phyloP scores from a whole-genome alignment of 2,888 invertebrate genomes.

The Drosophila macrospina region DNA sequence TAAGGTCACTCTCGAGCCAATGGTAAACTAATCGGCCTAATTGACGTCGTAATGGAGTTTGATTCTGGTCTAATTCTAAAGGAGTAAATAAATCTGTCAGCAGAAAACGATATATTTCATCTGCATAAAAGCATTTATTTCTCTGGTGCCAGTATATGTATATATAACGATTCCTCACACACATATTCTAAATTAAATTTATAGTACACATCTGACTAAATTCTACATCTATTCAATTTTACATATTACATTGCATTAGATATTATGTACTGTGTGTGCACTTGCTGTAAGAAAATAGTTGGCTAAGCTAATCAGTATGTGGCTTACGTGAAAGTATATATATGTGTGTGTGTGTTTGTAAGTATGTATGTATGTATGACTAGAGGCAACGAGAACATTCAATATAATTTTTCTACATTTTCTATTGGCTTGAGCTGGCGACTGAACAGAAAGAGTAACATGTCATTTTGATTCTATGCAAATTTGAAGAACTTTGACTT shows the following conservation, averaged over 20 bases:
- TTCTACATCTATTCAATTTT: background rate
- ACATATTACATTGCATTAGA: background rate
- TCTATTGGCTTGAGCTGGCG: conserved; percentile 22
- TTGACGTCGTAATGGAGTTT: too few species aligned
- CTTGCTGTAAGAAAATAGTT: background rate
- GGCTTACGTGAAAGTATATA: background rate
- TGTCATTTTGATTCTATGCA: conserved; percentile 51
- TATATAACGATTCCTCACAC: too few species aligned
- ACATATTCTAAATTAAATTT: too few species aligned
- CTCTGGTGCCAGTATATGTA: too few species aligned
- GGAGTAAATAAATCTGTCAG: too few species aligned
- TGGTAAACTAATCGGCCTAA: too few species aligned
- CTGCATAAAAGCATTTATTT: too few species aligned
- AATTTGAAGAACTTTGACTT: conserved; percentile 56
- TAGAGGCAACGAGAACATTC: conserved; percentile 32
- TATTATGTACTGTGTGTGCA: background rate
- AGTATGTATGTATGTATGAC: background rate
- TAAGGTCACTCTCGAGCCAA: too few species aligned
- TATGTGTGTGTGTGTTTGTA: background rate
- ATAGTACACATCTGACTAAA: too few species aligned
- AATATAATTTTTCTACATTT: conserved; percentile 40
- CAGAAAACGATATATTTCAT: too few species aligned
- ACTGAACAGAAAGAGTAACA: conserved; percentile 27
- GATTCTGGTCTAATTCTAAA: too few species aligned
- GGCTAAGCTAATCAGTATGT: conserved; percentile 20